A percentile compares a stretch with the other conserved stretches of the same genome.
Evolutionary conservation across 2,797 vertebrate genomes (phyloP).

Genomic region (Peromyscus attwateri): DNA sequence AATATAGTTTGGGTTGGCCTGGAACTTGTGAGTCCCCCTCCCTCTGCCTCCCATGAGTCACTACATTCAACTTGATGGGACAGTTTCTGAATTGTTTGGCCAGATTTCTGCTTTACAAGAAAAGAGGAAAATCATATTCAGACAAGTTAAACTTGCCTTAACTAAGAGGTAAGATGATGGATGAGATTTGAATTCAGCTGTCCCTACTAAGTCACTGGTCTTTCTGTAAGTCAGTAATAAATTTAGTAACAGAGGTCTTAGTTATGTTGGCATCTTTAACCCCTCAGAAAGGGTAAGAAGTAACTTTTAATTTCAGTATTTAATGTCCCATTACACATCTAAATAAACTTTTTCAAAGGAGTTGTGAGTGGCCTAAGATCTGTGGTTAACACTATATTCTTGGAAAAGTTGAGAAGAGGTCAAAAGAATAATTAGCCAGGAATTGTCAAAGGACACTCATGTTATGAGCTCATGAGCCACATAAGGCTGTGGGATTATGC

Average conservation of each 20-base stretch:
- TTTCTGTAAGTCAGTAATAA: slow-evolving; percentile 58
- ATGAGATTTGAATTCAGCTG: slow-evolving; percentile 54
- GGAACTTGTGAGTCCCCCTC: neutral
- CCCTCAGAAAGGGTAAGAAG: slow-evolving; percentile 36
- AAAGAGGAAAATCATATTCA: neutral
- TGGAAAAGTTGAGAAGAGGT: slow-evolving; percentile 64
- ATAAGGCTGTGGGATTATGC: slow-evolving; percentile 19
- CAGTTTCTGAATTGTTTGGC: neutral
- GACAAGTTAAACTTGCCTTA: neutral
- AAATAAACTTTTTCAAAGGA: slow-evolving; percentile 65
- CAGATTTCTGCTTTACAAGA: slow-evolving; percentile 19
- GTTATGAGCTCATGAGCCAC: neutral
- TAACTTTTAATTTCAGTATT: slow-evolving; percentile 66
- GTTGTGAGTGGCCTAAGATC: slow-evolving; percentile 17
- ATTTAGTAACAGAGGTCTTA: slow-evolving; percentile 13
- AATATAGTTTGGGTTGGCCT: neutral
- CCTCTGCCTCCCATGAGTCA: neutral
- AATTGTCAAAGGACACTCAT: slow-evolving; percentile 17
- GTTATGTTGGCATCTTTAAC: slow-evolving; percentile 60
- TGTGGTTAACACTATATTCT: slow-evolving; percentile 50
- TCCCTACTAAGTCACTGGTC: neutral
- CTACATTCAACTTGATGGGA: neutral
- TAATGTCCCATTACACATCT: slow-evolving; percentile 50
- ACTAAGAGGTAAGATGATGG: neutral
- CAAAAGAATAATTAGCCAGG: slow-evolving; percentile 56